Evolutionary conservation across 2,797 vertebrate species (phyloP).

Genomic region (Sebastes hopkinsi): DNA sequence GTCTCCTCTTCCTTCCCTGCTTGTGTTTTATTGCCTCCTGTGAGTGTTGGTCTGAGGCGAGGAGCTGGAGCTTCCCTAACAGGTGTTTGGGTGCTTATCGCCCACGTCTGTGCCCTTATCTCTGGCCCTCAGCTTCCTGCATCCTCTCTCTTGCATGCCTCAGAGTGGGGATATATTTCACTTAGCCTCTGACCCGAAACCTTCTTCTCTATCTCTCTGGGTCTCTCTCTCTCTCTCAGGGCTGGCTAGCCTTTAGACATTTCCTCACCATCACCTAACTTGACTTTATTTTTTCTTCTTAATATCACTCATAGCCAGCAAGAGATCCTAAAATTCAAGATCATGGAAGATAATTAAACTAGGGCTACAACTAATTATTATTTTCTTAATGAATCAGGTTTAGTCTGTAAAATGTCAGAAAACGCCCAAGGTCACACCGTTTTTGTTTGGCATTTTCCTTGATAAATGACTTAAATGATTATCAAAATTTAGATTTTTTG

Average conservation of each 20-base stretch:
- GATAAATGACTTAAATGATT: neutral
- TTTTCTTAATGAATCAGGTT: neutral
- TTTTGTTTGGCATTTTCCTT: neutral
- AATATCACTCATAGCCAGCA: neutral
- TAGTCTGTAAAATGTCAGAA: neutral
- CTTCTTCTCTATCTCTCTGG: constrained; percentile 50
- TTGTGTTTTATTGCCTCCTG: constrained; percentile 63
- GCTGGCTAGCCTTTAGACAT: neutral
- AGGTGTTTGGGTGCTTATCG: constrained; percentile 84
- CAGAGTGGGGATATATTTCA: constrained; percentile 84
- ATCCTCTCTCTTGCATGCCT: constrained; percentile 75
- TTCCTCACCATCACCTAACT: constrained; percentile 19
- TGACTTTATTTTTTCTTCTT: neutral
- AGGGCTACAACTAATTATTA: neutral
- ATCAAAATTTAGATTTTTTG: neutral
- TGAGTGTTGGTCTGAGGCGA: constrained; percentile 59
- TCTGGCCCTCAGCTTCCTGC: constrained; percentile 84
- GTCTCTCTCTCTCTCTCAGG: constrained; percentile 15
- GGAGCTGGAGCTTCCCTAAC: constrained; percentile 74
- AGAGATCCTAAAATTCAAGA: neutral
- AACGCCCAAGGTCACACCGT: neutral
- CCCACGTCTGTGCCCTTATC: constrained; percentile 77
- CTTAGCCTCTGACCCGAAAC: constrained; percentile 81
- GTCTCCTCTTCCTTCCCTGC: constrained; percentile 34
- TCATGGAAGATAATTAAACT: neutral